phyloP scores from a whole-genome alignment of 2,888 invertebrate genomes.

The Linnaemya vulpina region DNA sequence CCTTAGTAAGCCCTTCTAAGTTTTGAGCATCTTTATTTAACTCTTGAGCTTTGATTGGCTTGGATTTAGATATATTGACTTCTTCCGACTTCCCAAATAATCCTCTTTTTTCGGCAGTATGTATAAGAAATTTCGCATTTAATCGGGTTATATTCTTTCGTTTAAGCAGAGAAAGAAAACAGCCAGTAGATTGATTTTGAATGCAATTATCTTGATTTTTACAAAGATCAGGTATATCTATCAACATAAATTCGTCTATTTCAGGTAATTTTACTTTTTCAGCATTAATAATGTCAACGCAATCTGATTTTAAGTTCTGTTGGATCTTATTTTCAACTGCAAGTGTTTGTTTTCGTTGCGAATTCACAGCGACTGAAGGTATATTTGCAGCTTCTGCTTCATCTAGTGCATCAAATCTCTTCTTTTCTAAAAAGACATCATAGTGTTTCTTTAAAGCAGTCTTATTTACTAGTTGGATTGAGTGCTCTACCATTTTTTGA shows the following conservation, averaged over 20 bases:
- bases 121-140: slow-evolving; percentile 92
- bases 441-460: slow-evolving; percentile 88
- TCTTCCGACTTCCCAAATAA: slow-evolving; percentile 86
- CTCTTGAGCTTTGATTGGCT: slow-evolving; percentile 80
- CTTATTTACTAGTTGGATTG: slow-evolving; percentile 88
- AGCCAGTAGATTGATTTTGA: slow-evolving; percentile 84
- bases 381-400: slow-evolving; percentile 80
- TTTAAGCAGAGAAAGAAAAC: slow-evolving; percentile 85
- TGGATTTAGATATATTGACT: slow-evolving; percentile 80
- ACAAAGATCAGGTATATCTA: slow-evolving; percentile 85
- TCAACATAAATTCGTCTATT: slow-evolving; percentile 86
- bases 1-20: background rate
- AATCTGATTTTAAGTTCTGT: slow-evolving; percentile 2
- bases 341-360: slow-evolving; percentile 75
- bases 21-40: slow-evolving; percentile 61
- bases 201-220: slow-evolving; percentile 84
- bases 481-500: slow-evolving; percentile 87
- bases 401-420: slow-evolving; percentile 79
- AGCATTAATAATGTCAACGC: slow-evolving; percentile 41
- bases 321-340: slow-evolving; percentile 71
- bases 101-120: slow-evolving; percentile 91
- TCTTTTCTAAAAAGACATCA: slow-evolving; percentile 80
- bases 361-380: slow-evolving; percentile 77
- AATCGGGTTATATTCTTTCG: slow-evolving; percentile 88
- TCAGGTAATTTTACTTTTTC: slow-evolving; percentile 76